Percentiles rank a stretch among this genome's conserved stretches.
Evolutionary conservation across 2,888 invertebrate species (phyloP).

Genomic region (Trissonchulus latispiculum): DNA sequence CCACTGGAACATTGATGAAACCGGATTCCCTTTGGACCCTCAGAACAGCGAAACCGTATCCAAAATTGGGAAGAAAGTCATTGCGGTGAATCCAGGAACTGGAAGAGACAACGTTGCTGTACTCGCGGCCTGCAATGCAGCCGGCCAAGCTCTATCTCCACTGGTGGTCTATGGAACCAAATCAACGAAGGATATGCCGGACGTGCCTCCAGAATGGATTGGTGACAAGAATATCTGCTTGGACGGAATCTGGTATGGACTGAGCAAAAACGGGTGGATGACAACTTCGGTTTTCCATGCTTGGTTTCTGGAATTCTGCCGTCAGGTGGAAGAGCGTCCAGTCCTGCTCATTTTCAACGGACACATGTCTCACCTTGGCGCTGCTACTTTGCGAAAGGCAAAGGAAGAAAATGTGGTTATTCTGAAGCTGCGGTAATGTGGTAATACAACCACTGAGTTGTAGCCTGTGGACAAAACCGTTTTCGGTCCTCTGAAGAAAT

Average conservation of each 20-base stretch:
- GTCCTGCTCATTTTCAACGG: background rate
- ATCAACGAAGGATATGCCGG: background rate
- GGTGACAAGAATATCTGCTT: background rate
- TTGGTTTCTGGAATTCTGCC: background rate
- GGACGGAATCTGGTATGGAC: slow-evolving; percentile 4
- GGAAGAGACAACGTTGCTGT: background rate
- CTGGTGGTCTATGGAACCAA: background rate
- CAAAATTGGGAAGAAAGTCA: background rate
- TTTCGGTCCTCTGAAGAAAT: background rate
- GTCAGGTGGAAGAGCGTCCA: background rate
- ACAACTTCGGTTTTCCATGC: background rate
- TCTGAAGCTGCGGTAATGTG: background rate
- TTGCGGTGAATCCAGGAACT: background rate
- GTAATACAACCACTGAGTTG: background rate
- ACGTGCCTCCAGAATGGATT: background rate
- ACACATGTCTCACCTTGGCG: slow-evolving; percentile 2
- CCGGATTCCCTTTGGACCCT: background rate
- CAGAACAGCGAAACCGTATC: slow-evolving; percentile 4
- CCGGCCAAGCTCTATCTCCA: background rate
- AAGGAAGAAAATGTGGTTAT: background rate
- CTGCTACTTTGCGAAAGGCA: background rate
- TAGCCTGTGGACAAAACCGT: background rate
- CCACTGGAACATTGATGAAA: slow-evolving; percentile 9
- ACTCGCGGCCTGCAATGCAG: background rate
- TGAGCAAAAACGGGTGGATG: slow-evolving; percentile 3